phyloP scores from a whole-genome alignment of 2,113 vertebrate species.

The Sinocyclocheilus rhinocerous region DNA sequence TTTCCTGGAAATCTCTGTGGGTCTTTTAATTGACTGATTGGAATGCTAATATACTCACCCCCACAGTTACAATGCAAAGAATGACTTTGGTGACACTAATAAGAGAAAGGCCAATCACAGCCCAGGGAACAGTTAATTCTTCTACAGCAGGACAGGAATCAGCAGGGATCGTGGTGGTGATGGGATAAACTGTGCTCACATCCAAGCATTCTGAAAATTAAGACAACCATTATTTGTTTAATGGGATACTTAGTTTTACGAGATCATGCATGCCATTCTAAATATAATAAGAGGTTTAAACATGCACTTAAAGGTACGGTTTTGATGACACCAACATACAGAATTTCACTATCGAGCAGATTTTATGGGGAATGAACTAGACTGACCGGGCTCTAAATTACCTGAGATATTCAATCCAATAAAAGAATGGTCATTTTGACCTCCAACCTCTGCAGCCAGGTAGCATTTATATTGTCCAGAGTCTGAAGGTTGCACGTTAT shows the following conservation, averaged over 20 bases:
- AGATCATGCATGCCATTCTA: not conserved
- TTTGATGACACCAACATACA: not conserved
- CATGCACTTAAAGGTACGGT: no score
- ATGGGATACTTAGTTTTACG: not conserved
- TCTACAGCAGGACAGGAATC: not conserved
- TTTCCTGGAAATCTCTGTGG: not conserved
- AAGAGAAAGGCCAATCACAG: not conserved
- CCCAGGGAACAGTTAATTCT: slow-evolving; percentile 33
- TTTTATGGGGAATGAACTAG: not conserved
- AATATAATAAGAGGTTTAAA: not conserved
- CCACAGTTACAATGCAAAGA: slow-evolving; percentile 10
- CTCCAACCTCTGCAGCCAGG: slow-evolving; percentile 49
- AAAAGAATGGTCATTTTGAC: not conserved
- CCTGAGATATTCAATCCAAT: slow-evolving; percentile 53
- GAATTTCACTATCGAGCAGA: not conserved
- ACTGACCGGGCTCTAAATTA: not conserved
- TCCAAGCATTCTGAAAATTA: slow-evolving; percentile 39
- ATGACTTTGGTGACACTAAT: slow-evolving; percentile 35
- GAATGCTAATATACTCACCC: slow-evolving; percentile 33
- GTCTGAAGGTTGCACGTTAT: slow-evolving; percentile 29
- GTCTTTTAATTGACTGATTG: not conserved
- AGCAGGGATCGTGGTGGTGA: not conserved
- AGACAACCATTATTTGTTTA: not conserved
- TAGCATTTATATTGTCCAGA: slow-evolving; percentile 53
- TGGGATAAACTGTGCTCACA: not conserved